phyloP scores from a whole-genome alignment of 2,888 invertebrate species.

The Philaethria dido region DNA sequence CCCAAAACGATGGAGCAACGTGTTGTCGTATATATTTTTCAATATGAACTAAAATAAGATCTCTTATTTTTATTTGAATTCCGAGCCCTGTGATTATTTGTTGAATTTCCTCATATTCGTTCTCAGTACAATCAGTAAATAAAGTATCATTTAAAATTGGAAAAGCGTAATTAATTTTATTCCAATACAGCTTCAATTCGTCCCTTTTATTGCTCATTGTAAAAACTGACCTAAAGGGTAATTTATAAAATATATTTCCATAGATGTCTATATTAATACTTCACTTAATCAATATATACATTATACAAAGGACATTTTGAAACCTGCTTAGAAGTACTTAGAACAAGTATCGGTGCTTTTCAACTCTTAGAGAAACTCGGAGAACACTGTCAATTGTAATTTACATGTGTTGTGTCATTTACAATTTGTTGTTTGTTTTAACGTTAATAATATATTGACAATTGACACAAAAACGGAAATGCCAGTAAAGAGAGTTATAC shows the following conservation, averaged over 20 bases:
- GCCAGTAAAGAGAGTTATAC: too few species aligned
- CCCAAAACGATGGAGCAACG: constrained; percentile 87
- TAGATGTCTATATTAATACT: neutral
- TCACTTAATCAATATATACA: neutral
- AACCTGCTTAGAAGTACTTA: too few species aligned
- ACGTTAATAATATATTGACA: too few species aligned
- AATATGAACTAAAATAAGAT: constrained; percentile 72
- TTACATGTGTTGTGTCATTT: too few species aligned
- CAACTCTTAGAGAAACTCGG: too few species aligned
- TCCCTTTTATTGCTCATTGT: constrained; percentile 63
- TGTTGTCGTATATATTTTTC: constrained; percentile 85
- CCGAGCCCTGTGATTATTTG: constrained; percentile 68
- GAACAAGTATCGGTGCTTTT: too few species aligned
- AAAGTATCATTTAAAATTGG: constrained; percentile 73
- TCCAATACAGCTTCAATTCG: constrained; percentile 72
- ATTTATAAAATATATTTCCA: neutral
- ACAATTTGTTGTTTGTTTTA: too few species aligned
- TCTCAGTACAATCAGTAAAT: constrained; percentile 64
- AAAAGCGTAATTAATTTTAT: constrained; percentile 74
- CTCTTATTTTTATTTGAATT: constrained; percentile 71
- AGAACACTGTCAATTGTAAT: too few species aligned
- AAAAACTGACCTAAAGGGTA: neutral
- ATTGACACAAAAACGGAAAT: too few species aligned
- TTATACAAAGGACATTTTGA: too few species aligned
- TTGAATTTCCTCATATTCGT: constrained; percentile 73